phyloP scores from a whole-genome alignment of 2,797 vertebrate genomes.

The Siniperca scherzeri region DNA sequence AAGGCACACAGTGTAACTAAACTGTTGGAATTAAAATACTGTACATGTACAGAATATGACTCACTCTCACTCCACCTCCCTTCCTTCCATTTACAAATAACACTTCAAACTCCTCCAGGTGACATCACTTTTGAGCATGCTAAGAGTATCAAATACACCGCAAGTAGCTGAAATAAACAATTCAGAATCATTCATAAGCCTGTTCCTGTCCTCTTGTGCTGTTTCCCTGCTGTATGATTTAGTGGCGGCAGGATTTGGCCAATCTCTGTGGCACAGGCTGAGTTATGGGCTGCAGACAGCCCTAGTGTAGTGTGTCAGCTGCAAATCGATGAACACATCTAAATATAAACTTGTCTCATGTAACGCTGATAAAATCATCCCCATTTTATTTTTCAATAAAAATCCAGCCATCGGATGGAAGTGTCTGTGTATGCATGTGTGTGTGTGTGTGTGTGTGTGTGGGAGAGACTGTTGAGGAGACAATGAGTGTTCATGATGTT shows the following conservation, averaged over 20 bases:
- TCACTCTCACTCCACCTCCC: not conserved
- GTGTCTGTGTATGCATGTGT: not conserved
- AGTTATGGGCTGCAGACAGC: slow-evolving; percentile 81
- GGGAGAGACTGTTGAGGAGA: slow-evolving; percentile 11
- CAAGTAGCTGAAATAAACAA: slow-evolving; percentile 40
- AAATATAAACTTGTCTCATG: slow-evolving; percentile 86
- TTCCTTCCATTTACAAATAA: slow-evolving; percentile 20
- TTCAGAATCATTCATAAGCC: slow-evolving; percentile 37
- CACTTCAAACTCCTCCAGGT: slow-evolving; percentile 27
- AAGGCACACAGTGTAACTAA: not conserved
- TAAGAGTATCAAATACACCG: not conserved
- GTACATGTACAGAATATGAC: not conserved
- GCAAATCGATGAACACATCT: slow-evolving; percentile 85
- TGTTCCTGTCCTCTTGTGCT: slow-evolving; percentile 24
- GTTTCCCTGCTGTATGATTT: slow-evolving; percentile 63
- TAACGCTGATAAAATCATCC: slow-evolving; percentile 77
- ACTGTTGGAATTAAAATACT: not conserved
- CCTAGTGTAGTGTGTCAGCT: slow-evolving; percentile 83
- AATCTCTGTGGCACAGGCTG: slow-evolving; percentile 68
- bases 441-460: not conserved
- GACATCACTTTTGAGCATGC: slow-evolving; percentile 21
- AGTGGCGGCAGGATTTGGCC: slow-evolving; percentile 69
- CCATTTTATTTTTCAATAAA: slow-evolving; percentile 75
- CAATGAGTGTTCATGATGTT: slow-evolving; percentile 51
- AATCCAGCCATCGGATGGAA: slow-evolving; percentile 43